These are phyloP conservation scores for Pterophyllum scalare DNA, from an alignment of 2,113 vertebrate species.

Conservation along the genomic window DNA sequence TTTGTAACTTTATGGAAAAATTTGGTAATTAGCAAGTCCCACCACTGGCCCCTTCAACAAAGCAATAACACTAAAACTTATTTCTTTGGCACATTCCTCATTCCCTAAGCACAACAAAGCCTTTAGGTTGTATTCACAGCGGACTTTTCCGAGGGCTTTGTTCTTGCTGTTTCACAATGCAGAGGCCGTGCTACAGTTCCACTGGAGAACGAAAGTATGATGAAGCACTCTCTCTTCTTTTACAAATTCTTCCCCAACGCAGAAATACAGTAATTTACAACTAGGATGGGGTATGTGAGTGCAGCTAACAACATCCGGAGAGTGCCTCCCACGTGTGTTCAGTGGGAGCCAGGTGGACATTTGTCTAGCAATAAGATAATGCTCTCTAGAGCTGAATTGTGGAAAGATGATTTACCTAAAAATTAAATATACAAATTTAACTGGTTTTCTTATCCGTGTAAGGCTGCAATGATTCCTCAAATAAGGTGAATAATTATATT, in stretches of 20 bases:
- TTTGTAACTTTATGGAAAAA: conserved; percentile 5
- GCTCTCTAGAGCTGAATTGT: neutral
- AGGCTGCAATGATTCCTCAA: too few relatives aligned
- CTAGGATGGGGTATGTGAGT: neutral
- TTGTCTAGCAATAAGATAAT: conserved; percentile 1
- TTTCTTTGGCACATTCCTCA: conserved; percentile 6
- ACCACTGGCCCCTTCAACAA: conserved; percentile 19
- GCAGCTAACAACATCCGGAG: conserved; percentile 5
- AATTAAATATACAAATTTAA: neutral
- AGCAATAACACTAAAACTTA: neutral
- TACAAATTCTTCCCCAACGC: neutral
- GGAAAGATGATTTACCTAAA: neutral
- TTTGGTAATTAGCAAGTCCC: conserved; percentile 42
- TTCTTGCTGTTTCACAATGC: conserved; percentile 3
- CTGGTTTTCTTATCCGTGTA: neutral
- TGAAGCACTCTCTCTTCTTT: neutral
- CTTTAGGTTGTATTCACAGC: conserved; percentile 7
- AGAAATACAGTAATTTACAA: neutral
- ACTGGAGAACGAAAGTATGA: conserved; percentile 1
- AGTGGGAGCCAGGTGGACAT: conserved; percentile 1
- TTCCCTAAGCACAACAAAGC: conserved; percentile 23
- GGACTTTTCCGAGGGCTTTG: conserved; percentile 15
- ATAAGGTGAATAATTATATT: too few relatives aligned
- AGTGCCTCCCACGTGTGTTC: neutral
- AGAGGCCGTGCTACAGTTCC: neutral